These are phyloP conservation scores for Coreoperca whiteheadi DNA, from an alignment of 2,113 vertebrate genomes.

Conservation along the genomic window DNA sequence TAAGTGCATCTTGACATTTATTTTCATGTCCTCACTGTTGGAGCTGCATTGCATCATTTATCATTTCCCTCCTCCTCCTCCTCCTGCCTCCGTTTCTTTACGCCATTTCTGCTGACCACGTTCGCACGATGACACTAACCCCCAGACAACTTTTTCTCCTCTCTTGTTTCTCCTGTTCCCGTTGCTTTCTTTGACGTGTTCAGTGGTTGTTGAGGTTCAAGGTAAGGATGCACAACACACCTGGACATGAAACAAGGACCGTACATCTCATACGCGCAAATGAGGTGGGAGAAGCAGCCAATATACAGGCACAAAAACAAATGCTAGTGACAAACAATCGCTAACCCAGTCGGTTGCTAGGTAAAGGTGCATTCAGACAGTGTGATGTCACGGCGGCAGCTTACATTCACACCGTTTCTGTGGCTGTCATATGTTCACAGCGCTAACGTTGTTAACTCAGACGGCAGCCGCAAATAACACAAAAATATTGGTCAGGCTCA, in stretches of 20 bases:
- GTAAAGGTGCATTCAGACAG: too few relatives aligned
- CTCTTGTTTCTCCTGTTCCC: conserved; percentile 90
- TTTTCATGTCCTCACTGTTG: not conserved
- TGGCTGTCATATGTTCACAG: too few relatives aligned
- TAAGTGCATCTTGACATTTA: not conserved
- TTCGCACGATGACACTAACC: conserved; percentile 83
- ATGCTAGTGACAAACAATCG: not conserved
- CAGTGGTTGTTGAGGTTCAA: conserved; percentile 99
- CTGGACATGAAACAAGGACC: not conserved
- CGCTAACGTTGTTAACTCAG: too few relatives aligned
- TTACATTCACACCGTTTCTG: too few relatives aligned
- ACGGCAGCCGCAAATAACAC: too few relatives aligned
- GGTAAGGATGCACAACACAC: conserved; percentile 87
- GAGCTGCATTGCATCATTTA: too few relatives aligned
- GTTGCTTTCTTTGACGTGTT: conserved; percentile 87
- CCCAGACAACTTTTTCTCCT: conserved; percentile 84
- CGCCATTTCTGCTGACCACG: conserved; percentile 6
- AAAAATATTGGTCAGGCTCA: too few relatives aligned
- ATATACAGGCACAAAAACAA: not conserved
- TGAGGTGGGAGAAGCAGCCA: not conserved
- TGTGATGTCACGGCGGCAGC: too few relatives aligned
- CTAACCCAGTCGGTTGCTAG: not conserved
- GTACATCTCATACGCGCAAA: not conserved
- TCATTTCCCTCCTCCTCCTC: too few relatives aligned
- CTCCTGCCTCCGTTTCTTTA: not conserved